A percentile compares a stretch with the other conserved stretches of the same genome.
phyloP scores from a whole-genome alignment of 1,140 invertebrate species.

The Bombus sibiricus region DNA sequence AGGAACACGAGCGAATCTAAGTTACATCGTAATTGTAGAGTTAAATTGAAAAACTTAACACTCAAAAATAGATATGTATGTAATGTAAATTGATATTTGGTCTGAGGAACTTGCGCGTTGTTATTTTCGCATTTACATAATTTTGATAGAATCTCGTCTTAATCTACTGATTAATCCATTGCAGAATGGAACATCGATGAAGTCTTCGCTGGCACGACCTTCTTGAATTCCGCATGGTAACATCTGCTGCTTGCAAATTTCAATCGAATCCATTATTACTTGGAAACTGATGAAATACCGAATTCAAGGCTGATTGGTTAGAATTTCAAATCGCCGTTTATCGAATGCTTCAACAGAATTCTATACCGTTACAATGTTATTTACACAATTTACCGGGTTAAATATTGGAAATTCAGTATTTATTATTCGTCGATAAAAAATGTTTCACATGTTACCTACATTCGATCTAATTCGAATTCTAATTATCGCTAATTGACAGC shows the following conservation, averaged over 20 bases:
- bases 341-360: neutral
- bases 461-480: too few species aligned
- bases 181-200: neutral
- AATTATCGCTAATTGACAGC: too few species aligned
- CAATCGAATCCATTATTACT: constrained; percentile 5
- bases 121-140: neutral
- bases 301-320: neutral
- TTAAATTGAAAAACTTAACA: too few species aligned
- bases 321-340: neutral
- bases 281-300: neutral
- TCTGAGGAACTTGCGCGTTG: neutral
- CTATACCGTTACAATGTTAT: neutral
- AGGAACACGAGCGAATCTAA: neutral
- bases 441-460: too few species aligned
- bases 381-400: too few species aligned
- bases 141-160: neutral
- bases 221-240: neutral
- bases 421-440: too few species aligned
- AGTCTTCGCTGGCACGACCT: neutral
- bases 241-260: constrained; percentile 16
- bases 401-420: too few species aligned
- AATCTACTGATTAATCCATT: neutral
- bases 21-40: neutral
- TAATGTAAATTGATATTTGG: neutral
- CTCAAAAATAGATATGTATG: too few species aligned